Base-by-base conservation (phyloP, 2,113 vertebrate species). In the Perca schrenkii region DNA sequence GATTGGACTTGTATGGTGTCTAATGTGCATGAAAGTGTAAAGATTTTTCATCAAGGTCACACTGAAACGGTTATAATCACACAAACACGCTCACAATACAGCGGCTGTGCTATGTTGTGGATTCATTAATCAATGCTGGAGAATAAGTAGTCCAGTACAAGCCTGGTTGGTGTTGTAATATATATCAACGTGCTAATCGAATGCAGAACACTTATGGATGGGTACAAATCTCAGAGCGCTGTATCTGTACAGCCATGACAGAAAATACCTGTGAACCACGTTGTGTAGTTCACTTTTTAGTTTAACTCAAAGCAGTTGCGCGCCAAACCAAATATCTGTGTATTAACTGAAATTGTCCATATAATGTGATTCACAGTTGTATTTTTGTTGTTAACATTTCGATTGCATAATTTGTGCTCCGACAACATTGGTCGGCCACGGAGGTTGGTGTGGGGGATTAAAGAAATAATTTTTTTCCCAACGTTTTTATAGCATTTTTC, bases 11-110 rank as follows among this genome's bases (percentile, higher is more conserved):
- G 71, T 80, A 75, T 82, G 65, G 64, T 83, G 62, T 89, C 73
- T 92, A 91, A 89, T 91, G 87, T 66, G 71, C 85, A 91, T 92
- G 86, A 90, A 83, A 85, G 82, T 87, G 87, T 88, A 88, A 86
- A 86, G 87, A 89, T 89, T 89, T 91, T 92, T 85, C 74, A 89
- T 91, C 82, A 84, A 90, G 90, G 82, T 91, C 85, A 83, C 83
- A 88, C 25, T 78, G 74, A 86, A 87, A 90, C 28, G 69, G 46
- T 83, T 81, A 83, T 77, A 86, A 83, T 81, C 82, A 66, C 81
- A 89, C 80, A 85, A 84, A 90, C 82, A 86, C 61, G 77, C 31
- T 76, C 79, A 74, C 52, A 89, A 61, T 63, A 82, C 58, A 36
- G 21, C 64, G 49, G 14, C 58, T 68, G 49, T 65, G 80, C 52